A percentile compares a stretch with the other conserved stretches of the same genome.
Conservation (phyloP, 1,140 invertebrate genomes). For the Diploscapter pachys region DNA sequence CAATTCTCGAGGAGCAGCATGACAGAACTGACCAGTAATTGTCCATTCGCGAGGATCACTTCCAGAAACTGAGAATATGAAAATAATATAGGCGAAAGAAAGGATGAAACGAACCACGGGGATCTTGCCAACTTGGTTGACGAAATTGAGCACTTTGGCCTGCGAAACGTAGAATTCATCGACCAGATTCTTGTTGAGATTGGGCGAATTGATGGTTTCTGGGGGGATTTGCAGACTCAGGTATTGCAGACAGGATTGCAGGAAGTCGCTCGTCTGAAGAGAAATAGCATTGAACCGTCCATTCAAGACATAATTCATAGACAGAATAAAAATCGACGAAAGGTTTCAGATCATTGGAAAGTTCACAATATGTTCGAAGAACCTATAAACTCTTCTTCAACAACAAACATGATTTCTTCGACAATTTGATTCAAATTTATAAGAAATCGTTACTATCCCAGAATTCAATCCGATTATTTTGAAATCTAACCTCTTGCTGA, state of each 20-base stretch:
- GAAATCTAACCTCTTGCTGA: neutral
- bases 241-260: neutral
- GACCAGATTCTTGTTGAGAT: neutral
- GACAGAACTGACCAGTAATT: neutral
- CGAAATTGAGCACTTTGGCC: constrained; percentile 9
- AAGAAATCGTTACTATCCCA: neutral
- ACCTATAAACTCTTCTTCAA: neutral
- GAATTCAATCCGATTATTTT: neutral
- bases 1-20: constrained; percentile 15
- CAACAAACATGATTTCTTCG: constrained; percentile 1
- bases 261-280: neutral
- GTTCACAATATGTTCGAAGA: neutral
- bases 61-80: constrained; percentile 28
- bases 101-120: constrained; percentile 3
- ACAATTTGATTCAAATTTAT: neutral
- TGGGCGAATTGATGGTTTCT: neutral
- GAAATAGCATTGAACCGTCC: too few relatives aligned
- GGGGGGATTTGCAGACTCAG: neutral
- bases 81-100: neutral
- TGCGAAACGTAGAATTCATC: constrained; percentile 22
- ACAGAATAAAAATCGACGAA: constrained; percentile 11
- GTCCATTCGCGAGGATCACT: constrained; percentile 11
- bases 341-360: neutral
- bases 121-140: constrained; percentile 21
- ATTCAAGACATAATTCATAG: neutral